Base-by-base conservation (phyloP, 2,797 vertebrate genomes). In the Jordanella pulchra region DNA sequence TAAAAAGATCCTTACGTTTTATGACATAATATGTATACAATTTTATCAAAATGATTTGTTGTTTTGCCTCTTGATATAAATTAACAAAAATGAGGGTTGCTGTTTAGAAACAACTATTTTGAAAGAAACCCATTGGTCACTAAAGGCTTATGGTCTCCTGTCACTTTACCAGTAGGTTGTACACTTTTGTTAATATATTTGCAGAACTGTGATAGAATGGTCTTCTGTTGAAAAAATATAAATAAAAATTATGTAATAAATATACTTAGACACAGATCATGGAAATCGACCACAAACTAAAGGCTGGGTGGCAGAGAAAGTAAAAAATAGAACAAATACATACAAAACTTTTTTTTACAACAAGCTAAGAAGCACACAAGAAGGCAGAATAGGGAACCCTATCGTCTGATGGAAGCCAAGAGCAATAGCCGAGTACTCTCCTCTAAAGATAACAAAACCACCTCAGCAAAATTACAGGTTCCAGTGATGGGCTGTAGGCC, bases 371-470 rank as follows among this genome's bases (percentile, higher is more conserved):
- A 17, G 21, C 11, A 39, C 28, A 78, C 35, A 67, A 42, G 30
- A 75, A 74, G 72, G 58, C 67, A 65, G 60, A 60, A 82, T 66
- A 71, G 69, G 47, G 32, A 78, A 61, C 61, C 73, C 67, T 80
- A 67, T 58, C 55, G 50, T 74, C 71, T 79, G 68, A 67, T 72
- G 67, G 67, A 68, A 79, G 81, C 78, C 82, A 85, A 78, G 58
- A 39, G 70, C 75, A 35, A 71, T 14, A 51, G 87, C 86, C 90
- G 89, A 88, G 74, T 78, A 88, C 83, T 78, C 79, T 77, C 85
- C 71, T 75, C 79, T 78, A 84, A 82, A 91, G 90, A 91, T 88
- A 88, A 90, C 81, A 89, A 72, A 77, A 85, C 80, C 80, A 81
- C 67, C 32, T 68, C 72, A 35, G 77, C 67, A 86, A 85, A 84